Evolutionary conservation across 2,797 vertebrate species (phyloP).

Genomic region (Clarias platycephalus): DNA sequence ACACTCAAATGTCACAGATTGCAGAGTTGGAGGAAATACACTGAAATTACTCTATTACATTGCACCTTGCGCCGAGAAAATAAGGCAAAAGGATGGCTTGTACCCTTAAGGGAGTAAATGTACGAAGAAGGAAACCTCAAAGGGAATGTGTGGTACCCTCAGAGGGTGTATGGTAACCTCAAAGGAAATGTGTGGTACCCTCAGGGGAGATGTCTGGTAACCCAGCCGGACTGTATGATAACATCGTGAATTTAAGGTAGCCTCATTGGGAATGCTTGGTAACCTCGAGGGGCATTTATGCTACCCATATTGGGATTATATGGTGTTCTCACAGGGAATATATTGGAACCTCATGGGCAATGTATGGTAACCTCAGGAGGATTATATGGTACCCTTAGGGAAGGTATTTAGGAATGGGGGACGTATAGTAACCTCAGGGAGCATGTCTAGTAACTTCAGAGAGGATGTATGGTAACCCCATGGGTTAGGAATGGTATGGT

Average conservation of each 20-base stretch:
- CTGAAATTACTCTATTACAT: not conserved
- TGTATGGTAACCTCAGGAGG: not conserved
- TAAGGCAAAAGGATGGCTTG: not conserved
- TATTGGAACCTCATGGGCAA: too few relatives aligned
- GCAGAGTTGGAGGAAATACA: not conserved
- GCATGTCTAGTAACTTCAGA: too few relatives aligned
- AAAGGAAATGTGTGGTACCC: not conserved
- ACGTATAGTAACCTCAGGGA: too few relatives aligned
- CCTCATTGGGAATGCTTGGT: not conserved
- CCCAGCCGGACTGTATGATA: not conserved
- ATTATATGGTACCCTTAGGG: not conserved
- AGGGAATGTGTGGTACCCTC: not conserved
- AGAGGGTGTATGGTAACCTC: not conserved
- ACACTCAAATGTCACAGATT: not conserved
- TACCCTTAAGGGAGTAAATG: not conserved
- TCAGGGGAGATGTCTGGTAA: not conserved
- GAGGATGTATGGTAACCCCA: too few relatives aligned
- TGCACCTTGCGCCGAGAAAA: not conserved
- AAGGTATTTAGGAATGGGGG: too few relatives aligned
- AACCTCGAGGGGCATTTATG: not conserved
- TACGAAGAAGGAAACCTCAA: not conserved
- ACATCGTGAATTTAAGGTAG: not conserved
- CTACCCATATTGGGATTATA: too few relatives aligned
- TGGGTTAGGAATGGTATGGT: too few relatives aligned
- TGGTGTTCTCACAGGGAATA: too few relatives aligned